Base-by-base conservation (phyloP, 2,888 invertebrate species). In the Drosophila atripex region DNA sequence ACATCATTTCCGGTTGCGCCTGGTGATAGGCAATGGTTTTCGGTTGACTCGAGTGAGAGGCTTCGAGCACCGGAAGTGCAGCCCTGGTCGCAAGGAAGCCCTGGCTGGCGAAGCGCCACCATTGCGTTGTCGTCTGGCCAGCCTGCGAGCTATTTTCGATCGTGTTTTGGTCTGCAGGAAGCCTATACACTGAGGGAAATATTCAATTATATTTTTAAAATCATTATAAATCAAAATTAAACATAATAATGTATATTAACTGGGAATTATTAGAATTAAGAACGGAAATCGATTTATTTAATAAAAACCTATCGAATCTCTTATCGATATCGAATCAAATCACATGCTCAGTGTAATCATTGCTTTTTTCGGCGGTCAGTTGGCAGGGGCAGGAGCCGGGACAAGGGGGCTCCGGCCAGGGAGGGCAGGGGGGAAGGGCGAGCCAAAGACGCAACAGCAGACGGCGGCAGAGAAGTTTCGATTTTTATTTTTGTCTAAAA, bases 401-500 rank as follows among this genome's bases (percentile, higher is more conserved):
- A 9, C 16, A 3, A 50, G 32, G 32, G n/a, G 32, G 32, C 16
- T 12, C n/a, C n/a, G n/a, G n/a, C n/a, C n/a, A n/a, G n/a, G 16
- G 16, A 8, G 49, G 18, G 56, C 4, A 4, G 4, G 21, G 21
- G 21, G 21, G 21, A 3, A 4, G 2, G 23, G 9, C 23, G 9
- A 7, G 16, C 25, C 35, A 41, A 47, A 43, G 43, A 51, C 51
- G 41, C 51, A 35, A 35, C 35, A 35, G 35, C 35, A 30, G 65
- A 38, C 65, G 21, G 32, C 32, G 50, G 66, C 63, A 30, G 66
- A 30, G 66, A 64, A 64, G 66, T 46, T 64, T 64, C 52, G 66
- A 46, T 64, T 84, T 74, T 83, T 86, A 86, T 84, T 88, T 84
- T 86, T 75, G 80, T 83, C 80, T 84, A 75, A 64, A 88, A 83